Conservation (phyloP, 2,888 invertebrate genomes). For the Drosophila monieri region DNA sequence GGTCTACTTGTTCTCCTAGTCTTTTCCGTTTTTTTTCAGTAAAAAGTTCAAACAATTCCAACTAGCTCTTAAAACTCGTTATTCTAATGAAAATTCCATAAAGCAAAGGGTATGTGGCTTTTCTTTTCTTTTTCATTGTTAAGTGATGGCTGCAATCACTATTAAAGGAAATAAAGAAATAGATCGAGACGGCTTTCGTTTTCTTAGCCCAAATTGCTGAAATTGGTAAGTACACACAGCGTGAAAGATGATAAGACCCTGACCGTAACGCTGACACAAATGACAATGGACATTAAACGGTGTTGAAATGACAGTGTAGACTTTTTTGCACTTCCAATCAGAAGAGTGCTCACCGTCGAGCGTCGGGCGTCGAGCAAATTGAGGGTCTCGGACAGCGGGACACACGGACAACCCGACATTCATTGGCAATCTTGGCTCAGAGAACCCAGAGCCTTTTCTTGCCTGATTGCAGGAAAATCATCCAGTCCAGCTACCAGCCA, state of each 20-base stretch:
- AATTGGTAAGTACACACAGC: constrained; percentile 40
- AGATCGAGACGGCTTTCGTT: constrained; percentile 42
- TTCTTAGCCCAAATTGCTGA: constrained; percentile 37
- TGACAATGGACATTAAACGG: constrained; percentile 57
- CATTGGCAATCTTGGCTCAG: constrained; percentile 29
- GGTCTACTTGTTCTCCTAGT: constrained; percentile 49
- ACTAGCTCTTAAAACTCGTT: constrained; percentile 28
- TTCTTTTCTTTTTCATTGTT: not conserved
- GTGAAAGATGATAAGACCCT: constrained; percentile 36
- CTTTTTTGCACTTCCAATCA: constrained; percentile 26
- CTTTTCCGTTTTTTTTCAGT: not conserved
- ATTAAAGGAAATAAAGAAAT: constrained; percentile 20
- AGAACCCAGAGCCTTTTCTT: constrained; percentile 12
- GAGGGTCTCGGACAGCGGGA: constrained; percentile 14
- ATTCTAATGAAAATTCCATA: constrained; percentile 40
- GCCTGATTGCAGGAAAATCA: constrained; percentile 18
- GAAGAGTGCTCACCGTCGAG: constrained; percentile 4
- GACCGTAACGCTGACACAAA: constrained; percentile 46
- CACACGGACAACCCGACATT: constrained; percentile 7
- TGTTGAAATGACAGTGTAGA: constrained; percentile 53
- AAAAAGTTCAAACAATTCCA: constrained; percentile 3
- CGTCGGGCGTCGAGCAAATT: constrained; percentile 29
- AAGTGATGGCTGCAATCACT: not conserved
- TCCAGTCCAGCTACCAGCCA: constrained; percentile 8
- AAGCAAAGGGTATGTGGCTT: constrained; percentile 32